These are phyloP conservation scores for western clawed frog (Xenopus tropicalis) DNA, from an alignment of 2,113 vertebrate species.

Conservation along the genomic window DNA sequence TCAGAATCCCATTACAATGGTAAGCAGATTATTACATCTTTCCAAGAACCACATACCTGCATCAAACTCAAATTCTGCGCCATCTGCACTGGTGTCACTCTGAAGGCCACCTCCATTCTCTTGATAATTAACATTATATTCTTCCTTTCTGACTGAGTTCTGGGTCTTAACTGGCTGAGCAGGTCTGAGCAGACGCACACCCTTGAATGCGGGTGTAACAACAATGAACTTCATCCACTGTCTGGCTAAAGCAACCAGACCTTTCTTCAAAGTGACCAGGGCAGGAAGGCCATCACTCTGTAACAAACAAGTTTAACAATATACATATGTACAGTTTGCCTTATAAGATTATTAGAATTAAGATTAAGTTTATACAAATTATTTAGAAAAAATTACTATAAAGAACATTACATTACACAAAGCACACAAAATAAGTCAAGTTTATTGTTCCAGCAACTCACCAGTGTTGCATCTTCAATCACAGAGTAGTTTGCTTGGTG, in stretches of 20 bases:
- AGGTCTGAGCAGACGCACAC: slow-evolving; percentile 84
- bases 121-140: slow-evolving; percentile 70
- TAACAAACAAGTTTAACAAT: neutral
- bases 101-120: slow-evolving; percentile 85
- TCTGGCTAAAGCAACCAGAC: slow-evolving; percentile 89
- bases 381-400: too few species aligned
- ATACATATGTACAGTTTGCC: too few species aligned
- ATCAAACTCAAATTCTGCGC: slow-evolving; percentile 95
- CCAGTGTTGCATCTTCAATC: slow-evolving; percentile 96
- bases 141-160: slow-evolving; percentile 57
- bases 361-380: too few species aligned
- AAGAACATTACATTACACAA: too few species aligned
- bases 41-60: slow-evolving; percentile 72
- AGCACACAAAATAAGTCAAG: too few species aligned
- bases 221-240: slow-evolving; percentile 99
- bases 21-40: too few species aligned
- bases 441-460: slow-evolving; percentile 55
- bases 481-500: slow-evolving; percentile 90
- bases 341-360: too few species aligned
- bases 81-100: slow-evolving; percentile 95
- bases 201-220: slow-evolving; percentile 94
- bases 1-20: too few species aligned
- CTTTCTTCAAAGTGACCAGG: slow-evolving; percentile 94
- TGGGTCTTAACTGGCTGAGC: slow-evolving; percentile 77
- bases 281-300: slow-evolving; percentile 95